Percentiles rank a stretch among this genome's conserved stretches.
Conservation (phyloP, 2,797 vertebrate species). For the Astyanax mexicanus region DNA sequence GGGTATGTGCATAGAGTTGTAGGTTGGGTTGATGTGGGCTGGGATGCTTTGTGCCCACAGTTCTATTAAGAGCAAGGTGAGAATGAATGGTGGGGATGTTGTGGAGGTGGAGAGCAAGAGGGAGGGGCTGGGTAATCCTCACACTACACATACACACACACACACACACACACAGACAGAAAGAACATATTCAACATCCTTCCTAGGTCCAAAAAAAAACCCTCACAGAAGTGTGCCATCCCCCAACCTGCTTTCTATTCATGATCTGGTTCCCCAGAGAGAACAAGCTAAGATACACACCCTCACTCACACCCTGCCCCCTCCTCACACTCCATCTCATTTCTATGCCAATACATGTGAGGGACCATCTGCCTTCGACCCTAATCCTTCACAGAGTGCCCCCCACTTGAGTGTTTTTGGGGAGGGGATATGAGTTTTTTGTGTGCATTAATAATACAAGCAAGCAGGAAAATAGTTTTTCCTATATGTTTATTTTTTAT, state of each 20-base stretch:
- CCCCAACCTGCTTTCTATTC: constrained; percentile 60
- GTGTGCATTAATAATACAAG: no score
- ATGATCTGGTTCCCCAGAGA: constrained; percentile 49
- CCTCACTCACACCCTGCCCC: constrained; percentile 34
- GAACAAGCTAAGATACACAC: constrained; percentile 46
- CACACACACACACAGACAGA: background rate
- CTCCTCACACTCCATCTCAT: constrained; percentile 44
- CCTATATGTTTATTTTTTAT: no score
- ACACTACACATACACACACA: background rate
- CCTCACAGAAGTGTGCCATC: constrained; percentile 48
- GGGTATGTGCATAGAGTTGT: background rate
- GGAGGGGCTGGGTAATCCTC: constrained; percentile 30
- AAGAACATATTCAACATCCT: background rate
- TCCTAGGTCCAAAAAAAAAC: constrained; percentile 22
- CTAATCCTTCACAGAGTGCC: constrained; percentile 51
- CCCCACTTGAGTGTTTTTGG: constrained; percentile 19
- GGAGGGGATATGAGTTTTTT: constrained; percentile 37
- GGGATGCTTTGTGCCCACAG: background rate
- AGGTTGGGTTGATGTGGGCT: background rate
- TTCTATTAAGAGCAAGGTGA: background rate
- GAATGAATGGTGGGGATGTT: no score
- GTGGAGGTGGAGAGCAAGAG: constrained; percentile 2
- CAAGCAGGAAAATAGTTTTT: no score
- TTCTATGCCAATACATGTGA: constrained; percentile 55
- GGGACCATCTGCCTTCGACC: constrained; percentile 56